phyloP scores from a whole-genome alignment of 30 jellyfish, hydroid and myxozoan species.

The Sanderia malayensis region DNA sequence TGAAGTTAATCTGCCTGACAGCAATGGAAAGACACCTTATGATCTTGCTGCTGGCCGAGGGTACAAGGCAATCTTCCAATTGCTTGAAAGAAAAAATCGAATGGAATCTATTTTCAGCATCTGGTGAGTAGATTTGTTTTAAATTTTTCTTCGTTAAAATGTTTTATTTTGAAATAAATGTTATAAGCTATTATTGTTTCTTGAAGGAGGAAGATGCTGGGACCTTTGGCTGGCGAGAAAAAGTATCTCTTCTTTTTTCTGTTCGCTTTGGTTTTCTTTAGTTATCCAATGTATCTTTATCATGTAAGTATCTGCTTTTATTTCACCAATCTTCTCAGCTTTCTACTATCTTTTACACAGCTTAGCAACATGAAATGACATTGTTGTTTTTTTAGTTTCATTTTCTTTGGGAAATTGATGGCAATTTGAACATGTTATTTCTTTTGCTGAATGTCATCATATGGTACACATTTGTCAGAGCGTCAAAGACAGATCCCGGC shows the following conservation, averaged over 20 bases:
- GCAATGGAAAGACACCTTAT: conserved; percentile 84
- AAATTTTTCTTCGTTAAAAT: too few species aligned
- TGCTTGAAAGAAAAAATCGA: conserved; percentile 47
- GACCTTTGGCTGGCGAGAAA: conserved; percentile 66
- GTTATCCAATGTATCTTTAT: conserved; percentile 90
- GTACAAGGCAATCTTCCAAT: conserved; percentile 61
- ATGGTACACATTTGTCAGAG: conserved; percentile 69
- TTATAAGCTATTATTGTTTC: too few species aligned
- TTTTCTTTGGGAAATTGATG: conserved; percentile 56
- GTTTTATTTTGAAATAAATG: too few species aligned
- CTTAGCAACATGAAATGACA: too few species aligned
- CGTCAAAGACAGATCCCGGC: conserved; percentile 86
- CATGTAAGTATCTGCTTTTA: conserved; percentile 63
- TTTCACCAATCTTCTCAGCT: neutral
- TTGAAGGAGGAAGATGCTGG: conserved; percentile 61
- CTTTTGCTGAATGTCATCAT: conserved; percentile 49
- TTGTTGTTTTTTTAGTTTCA: conserved; percentile 47
- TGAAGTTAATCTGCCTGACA: conserved; percentile 75
- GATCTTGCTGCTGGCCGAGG: conserved; percentile 96
- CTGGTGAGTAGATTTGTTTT: conserved; percentile 44
- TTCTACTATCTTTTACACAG: neutral
- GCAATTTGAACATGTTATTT: conserved; percentile 50
- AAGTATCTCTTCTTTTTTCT: conserved; percentile 58
- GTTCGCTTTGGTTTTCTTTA: conserved; percentile 59
- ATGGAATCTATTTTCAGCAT: conserved; percentile 66